Evolutionary conservation across 1,140 invertebrate species (phyloP).

Genomic region (Periplaneta americana): DNA sequence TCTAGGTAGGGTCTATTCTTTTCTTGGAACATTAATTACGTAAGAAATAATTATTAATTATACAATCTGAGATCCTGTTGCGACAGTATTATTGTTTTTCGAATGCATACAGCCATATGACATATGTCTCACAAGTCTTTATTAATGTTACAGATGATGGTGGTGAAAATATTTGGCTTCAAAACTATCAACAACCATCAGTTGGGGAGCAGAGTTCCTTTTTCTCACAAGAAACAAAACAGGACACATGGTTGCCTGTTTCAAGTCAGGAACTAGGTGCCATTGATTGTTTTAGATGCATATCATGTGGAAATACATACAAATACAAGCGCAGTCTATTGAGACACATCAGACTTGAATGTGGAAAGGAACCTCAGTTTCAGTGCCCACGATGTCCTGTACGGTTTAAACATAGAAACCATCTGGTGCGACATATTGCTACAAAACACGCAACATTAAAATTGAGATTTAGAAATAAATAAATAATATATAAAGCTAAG

Average conservation of each 20-base stretch:
- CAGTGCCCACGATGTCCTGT: constrained; percentile 17
- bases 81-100: no score
- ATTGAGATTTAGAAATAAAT: background rate
- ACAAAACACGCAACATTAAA: background rate
- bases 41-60: no score
- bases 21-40: no score
- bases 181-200: background rate
- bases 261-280: background rate
- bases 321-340: constrained; percentile 29
- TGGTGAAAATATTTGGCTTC: background rate
- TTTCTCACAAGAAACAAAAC: background rate
- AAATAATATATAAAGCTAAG: no score
- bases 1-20: no score
- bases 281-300: constrained; percentile 15
- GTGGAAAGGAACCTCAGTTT: constrained; percentile 29
- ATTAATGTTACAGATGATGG: background rate
- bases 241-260: background rate
- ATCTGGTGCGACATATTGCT: background rate
- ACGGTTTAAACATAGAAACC: constrained; percentile 19
- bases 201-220: background rate
- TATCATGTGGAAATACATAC: constrained; percentile 22
- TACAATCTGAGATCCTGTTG: no score
- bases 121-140: no score
- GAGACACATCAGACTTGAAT: constrained; percentile 28
- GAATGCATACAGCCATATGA: no score